phyloP scores from a whole-genome alignment of 2,888 invertebrate genomes.

The Caprella mutica region DNA sequence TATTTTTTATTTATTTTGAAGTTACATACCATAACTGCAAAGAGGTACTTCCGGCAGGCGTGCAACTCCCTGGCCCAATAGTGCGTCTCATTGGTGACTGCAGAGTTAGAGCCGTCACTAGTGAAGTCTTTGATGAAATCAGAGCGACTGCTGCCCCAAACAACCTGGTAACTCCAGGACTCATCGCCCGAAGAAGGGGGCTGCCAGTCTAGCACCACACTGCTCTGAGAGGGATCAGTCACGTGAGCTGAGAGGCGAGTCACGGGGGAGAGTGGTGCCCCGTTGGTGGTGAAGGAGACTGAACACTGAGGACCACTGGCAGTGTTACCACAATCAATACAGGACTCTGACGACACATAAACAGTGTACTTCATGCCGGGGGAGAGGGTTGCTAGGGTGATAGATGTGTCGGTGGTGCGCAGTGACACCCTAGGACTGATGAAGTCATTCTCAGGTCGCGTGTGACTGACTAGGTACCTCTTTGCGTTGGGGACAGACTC shows the following conservation, averaged over 20 bases:
- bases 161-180: constrained; percentile 25
- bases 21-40: constrained; percentile 51
- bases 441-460: constrained; percentile 17
- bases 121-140: constrained; percentile 17
- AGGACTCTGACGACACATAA: too few relatives aligned
- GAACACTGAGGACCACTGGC: constrained; percentile 35
- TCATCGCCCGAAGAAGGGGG: constrained; percentile 51
- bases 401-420: neutral
- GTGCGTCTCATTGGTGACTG: constrained; percentile 15
- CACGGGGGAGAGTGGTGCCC: constrained; percentile 34
- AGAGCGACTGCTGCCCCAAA: constrained; percentile 22
- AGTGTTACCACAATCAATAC: too few relatives aligned
- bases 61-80: constrained; percentile 49
- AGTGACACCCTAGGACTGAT: constrained; percentile 2
- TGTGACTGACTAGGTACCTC: constrained; percentile 49
- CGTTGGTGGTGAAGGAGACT: constrained; percentile 34
- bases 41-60: constrained; percentile 61
- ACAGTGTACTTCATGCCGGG: too few relatives aligned
- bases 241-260: constrained; percentile 40
- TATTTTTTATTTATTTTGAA: too few relatives aligned
- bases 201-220: constrained; percentile 55
- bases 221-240: constrained; percentile 42
- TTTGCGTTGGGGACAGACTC: constrained; percentile 48
- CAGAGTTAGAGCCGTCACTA: neutral
- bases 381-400: too few relatives aligned